Percentiles rank a stretch among this genome's conserved stretches.
These are phyloP conservation scores for Camponotus vicinus DNA, from an alignment of 1,140 invertebrate species.

Conservation along the genomic window DNA sequence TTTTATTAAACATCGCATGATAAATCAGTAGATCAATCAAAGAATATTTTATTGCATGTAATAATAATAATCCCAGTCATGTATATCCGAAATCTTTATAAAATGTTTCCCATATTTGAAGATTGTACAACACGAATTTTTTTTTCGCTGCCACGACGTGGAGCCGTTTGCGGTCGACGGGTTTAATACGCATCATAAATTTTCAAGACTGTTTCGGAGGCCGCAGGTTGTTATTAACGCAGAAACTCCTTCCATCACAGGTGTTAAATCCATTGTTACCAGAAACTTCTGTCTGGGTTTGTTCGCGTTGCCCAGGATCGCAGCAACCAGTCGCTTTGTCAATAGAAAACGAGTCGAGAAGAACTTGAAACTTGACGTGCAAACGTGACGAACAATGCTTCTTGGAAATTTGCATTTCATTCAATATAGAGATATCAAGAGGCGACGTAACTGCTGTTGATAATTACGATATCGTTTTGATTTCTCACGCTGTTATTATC, in stretches of 20 bases:
- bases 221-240: slow-evolving; percentile 54
- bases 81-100: background rate
- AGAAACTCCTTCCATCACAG: slow-evolving; percentile 45
- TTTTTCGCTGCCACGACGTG: background rate
- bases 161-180: slow-evolving; percentile 38
- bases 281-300: slow-evolving; percentile 38
- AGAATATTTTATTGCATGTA: background rate
- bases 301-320: slow-evolving; percentile 12
- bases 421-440: background rate
- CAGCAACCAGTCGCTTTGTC: slow-evolving; percentile 26
- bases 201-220: slow-evolving; percentile 56
- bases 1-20: background rate
- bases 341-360: slow-evolving; percentile 32
- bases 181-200: slow-evolving; percentile 59
- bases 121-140: background rate
- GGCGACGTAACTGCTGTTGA: background rate
- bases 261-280: slow-evolving; percentile 48
- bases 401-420: slow-evolving; percentile 5
- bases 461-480: background rate
- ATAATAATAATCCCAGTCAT: background rate
- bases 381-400: background rate
- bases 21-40: background rate
- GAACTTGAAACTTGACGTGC: background rate
- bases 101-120: slow-evolving; percentile 20
- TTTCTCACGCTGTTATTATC: background rate